These are phyloP conservation scores for Sinotaia quadrata DNA, from an alignment of 2,888 invertebrate genomes.

Conservation along the genomic window DNA sequence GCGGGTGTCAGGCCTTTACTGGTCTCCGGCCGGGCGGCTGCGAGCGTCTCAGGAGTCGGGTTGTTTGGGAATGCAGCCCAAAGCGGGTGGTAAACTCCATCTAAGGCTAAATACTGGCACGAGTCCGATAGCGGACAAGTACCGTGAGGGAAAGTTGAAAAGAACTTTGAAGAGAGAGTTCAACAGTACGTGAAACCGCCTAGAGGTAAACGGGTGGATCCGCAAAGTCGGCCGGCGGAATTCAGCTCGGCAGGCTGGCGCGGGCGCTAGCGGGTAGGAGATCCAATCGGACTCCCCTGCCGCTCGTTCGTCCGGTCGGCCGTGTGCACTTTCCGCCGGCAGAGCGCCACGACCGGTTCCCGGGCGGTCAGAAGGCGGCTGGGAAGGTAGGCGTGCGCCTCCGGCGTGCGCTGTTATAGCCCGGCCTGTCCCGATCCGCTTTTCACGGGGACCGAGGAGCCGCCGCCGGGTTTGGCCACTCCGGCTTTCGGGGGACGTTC, in stretches of 20 bases:
- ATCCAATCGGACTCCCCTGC: background rate
- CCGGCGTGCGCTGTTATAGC: conserved; percentile 5
- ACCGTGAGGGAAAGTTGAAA: conserved; percentile 80
- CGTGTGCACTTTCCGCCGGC: conserved; percentile 6
- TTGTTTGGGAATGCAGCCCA: conserved; percentile 79
- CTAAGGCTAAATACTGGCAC: conserved; percentile 78
- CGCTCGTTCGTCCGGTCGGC: background rate
- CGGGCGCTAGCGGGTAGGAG: background rate
- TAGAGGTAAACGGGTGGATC: conserved; percentile 73
- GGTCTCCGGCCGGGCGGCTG: conserved; percentile 57
- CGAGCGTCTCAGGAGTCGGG: conserved; percentile 67
- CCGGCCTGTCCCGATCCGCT: conserved; percentile 5
- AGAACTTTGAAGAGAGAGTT: conserved; percentile 80
- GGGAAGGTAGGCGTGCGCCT: background rate
- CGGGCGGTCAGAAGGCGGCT: conserved; percentile 10
- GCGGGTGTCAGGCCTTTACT: conserved; percentile 73
- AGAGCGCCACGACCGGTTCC: conserved; percentile 14
- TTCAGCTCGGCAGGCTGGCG: conserved; percentile 9
- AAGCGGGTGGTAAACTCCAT: conserved; percentile 78
- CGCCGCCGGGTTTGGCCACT: conserved; percentile 11
- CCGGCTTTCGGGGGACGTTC: background rate
- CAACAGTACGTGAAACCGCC: conserved; percentile 77
- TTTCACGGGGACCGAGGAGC: conserved; percentile 9
- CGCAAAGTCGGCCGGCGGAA: conserved; percentile 49
- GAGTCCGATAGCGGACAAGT: conserved; percentile 81